Evolutionary conservation across 2,113 vertebrate species (phyloP).

Genomic region (Heteronetta atricapilla): DNA sequence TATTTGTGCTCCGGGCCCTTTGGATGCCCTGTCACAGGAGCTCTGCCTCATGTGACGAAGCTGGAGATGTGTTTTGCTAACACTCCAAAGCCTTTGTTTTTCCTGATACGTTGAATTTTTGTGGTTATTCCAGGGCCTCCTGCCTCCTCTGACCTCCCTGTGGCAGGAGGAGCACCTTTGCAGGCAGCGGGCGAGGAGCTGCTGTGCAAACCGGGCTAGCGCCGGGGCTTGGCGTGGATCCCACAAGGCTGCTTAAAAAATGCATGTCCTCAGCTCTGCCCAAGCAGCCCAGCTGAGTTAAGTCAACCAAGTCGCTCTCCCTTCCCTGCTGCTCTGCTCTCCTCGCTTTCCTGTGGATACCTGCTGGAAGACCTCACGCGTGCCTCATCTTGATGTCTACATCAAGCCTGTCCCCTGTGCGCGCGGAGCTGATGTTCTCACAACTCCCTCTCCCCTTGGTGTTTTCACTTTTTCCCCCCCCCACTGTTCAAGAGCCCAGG

Average conservation of each 20-base stretch:
- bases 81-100: neutral
- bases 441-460: neutral
- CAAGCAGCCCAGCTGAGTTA: neutral
- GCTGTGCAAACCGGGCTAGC: neutral
- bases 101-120: fast-evolving
- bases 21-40: fast-evolving
- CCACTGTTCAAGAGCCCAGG: neutral
- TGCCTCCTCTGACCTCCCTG: neutral
- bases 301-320: neutral
- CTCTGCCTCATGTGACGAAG: neutral
- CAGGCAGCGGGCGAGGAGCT: neutral
- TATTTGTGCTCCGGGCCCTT: neutral
- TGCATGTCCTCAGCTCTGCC: neutral
- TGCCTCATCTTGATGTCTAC: fast-evolving
- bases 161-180: neutral
- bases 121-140: neutral
- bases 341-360: fast-evolving
- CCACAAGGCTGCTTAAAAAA: neutral
- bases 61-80: neutral
- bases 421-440: neutral
- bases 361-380: neutral
- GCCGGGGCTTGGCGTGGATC: neutral
- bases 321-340: neutral
- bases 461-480: neutral
- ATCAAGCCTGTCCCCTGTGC: fast-evolving